Percentiles rank a stretch among this genome's conserved stretches.
Conservation (phyloP, 2,113 vertebrate species). For the Cepphus grylle region DNA sequence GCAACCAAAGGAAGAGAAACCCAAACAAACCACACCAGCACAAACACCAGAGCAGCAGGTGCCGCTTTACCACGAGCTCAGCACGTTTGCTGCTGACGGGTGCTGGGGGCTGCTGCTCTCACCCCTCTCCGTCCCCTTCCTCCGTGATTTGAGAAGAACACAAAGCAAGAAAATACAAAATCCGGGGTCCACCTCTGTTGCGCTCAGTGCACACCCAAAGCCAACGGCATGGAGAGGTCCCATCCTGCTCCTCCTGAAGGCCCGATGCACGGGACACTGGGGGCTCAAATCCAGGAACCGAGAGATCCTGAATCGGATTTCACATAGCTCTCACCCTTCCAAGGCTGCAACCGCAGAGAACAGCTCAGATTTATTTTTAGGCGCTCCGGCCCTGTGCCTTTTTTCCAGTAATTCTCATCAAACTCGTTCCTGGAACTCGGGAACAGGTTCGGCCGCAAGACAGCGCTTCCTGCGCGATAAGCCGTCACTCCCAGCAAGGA, state of each 20-base stretch:
- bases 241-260: neutral
- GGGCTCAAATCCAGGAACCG: neutral
- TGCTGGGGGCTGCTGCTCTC: neutral
- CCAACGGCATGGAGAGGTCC: fast-evolving
- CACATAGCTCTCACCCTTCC: neutral
- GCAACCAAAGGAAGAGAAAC: neutral
- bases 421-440: constrained; percentile 36
- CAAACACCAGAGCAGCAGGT: neutral
- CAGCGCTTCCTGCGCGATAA: neutral
- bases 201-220: neutral
- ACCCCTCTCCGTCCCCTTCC: neutral
- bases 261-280: fast-evolving
- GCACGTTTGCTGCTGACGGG: neutral
- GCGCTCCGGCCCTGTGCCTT: neutral
- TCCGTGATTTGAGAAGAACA: neutral
- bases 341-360: neutral
- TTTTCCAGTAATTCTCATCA: constrained; percentile 31
- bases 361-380: constrained; percentile 58
- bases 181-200: neutral
- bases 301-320: constrained; percentile 14
- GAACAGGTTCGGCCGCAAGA: neutral
- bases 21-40: neutral
- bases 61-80: neutral
- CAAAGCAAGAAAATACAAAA: neutral
- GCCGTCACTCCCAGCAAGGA: neutral